These are phyloP conservation scores for Dryas iulia DNA, from an alignment of 1,140 invertebrate species.

Conservation along the genomic window DNA sequence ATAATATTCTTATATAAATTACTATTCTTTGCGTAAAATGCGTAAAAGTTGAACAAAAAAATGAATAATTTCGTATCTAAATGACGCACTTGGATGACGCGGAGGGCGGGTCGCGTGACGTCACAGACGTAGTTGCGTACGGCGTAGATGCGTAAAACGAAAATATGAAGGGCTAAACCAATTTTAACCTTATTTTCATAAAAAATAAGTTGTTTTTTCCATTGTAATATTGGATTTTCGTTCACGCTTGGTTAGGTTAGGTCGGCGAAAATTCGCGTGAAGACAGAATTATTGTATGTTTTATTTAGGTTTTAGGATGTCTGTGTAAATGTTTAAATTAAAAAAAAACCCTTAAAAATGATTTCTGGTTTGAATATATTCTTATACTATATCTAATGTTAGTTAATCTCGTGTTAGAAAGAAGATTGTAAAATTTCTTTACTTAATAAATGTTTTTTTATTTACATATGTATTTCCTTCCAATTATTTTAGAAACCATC, in stretches of 20 bases:
- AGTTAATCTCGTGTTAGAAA: too few relatives aligned
- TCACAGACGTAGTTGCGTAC: constrained; percentile 43
- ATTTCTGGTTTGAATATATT: too few relatives aligned
- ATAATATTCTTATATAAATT: too few relatives aligned
- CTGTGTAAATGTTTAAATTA: background rate
- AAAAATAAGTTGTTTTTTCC: constrained; percentile 20
- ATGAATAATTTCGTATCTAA: background rate
- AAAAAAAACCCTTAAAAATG: too few relatives aligned
- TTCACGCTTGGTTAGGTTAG: constrained; percentile 24
- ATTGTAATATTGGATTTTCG: too few relatives aligned
- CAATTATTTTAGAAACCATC: too few relatives aligned
- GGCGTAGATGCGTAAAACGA: constrained; percentile 40
- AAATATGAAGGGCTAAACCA: background rate
- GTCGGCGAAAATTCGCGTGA: background rate
- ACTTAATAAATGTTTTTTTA: too few relatives aligned
- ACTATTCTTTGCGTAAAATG: too few relatives aligned
- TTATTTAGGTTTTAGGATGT: constrained; percentile 5
- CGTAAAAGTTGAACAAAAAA: too few relatives aligned
- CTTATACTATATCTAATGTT: too few relatives aligned
- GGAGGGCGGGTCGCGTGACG: constrained; percentile 43
- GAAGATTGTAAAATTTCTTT: too few relatives aligned
- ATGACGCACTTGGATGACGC: constrained; percentile 42
- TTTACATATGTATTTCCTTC: too few relatives aligned
- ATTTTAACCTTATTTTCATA: constrained; percentile 4
- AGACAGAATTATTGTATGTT: background rate